Evolutionary conservation across 2,113 vertebrate genomes (phyloP).

Genomic region (Maccullochella peelii): DNA sequence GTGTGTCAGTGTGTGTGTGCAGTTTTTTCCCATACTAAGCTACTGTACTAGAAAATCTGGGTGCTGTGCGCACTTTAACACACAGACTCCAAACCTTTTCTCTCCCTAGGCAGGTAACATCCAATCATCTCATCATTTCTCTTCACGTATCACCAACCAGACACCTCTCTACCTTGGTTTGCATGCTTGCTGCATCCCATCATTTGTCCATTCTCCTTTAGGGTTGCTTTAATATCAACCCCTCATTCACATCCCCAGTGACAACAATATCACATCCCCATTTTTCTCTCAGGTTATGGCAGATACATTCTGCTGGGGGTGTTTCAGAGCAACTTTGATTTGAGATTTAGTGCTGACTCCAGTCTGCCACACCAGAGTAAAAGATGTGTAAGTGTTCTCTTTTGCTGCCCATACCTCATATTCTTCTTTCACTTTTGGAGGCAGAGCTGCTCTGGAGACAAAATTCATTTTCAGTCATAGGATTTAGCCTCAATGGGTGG

Average conservation of each 20-base stretch:
- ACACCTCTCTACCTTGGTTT: conserved; percentile 1
- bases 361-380: conserved; percentile 1
- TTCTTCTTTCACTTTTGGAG: conserved; percentile 5
- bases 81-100: conserved; percentile 20
- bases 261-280: conserved; percentile 30
- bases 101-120: conserved; percentile 22
- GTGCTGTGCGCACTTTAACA: not conserved
- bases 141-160: conserved; percentile 1
- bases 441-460: conserved; percentile 1
- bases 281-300: conserved; percentile 32
- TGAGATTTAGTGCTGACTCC: conserved; percentile 27
- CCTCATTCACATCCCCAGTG: conserved; percentile 22
- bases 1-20: not conserved
- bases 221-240: conserved; percentile 26
- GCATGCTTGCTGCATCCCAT: conserved; percentile 14
- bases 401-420: not conserved
- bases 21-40: not conserved
- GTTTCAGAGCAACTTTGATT: conserved; percentile 42
- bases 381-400: conserved; percentile 3
- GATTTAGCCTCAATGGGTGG: conserved; percentile 30
- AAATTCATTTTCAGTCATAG: conserved; percentile 35
- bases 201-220: conserved; percentile 44
- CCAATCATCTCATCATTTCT: conserved; percentile 47
- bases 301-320: conserved; percentile 16
- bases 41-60: not conserved